phyloP scores from a whole-genome alignment of 2,888 invertebrate genomes.

The Agonopterix alstromeriana region DNA sequence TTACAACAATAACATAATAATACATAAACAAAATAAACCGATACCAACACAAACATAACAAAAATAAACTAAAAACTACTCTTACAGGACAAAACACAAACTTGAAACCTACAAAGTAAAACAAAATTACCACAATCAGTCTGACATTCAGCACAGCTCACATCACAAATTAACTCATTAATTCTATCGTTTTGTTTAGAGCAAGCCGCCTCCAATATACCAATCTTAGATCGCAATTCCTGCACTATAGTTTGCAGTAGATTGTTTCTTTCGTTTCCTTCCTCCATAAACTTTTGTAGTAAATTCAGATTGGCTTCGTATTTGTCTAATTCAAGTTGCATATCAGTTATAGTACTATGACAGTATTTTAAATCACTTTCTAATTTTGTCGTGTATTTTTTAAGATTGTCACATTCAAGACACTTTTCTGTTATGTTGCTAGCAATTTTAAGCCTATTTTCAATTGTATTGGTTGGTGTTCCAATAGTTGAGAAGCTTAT shows the following conservation, averaged over 20 bases:
- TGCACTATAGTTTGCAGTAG: constrained; percentile 31
- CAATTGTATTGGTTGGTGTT: neutral
- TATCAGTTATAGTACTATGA: constrained; percentile 25
- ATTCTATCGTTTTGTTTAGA: constrained; percentile 31
- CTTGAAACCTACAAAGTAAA: constrained; percentile 14
- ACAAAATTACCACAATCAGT: constrained; percentile 37
- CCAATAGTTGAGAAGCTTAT: neutral
- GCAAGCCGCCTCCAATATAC: constrained; percentile 34
- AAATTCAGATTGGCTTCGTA: constrained; percentile 45
- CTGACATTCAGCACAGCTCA: constrained; percentile 31
- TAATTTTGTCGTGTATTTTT: constrained; percentile 30
- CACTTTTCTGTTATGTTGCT: constrained; percentile 33
- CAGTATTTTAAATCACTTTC: constrained; percentile 35
- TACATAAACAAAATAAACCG: neutral
- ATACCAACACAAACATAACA: constrained; percentile 12
- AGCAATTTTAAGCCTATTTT: constrained; percentile 23
- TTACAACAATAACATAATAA: too few species aligned
- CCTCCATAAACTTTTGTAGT: constrained; percentile 35
- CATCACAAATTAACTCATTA: constrained; percentile 27
- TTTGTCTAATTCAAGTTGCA: constrained; percentile 34
- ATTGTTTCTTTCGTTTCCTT: constrained; percentile 38
- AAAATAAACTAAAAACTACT: constrained; percentile 9
- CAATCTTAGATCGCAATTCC: constrained; percentile 35
- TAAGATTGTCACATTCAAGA: constrained; percentile 36
- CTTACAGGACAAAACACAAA: constrained; percentile 8